These are phyloP conservation scores for Emydura subglobosa DNA, from an alignment of 2,113 vertebrate species.

Conservation along the genomic window DNA sequence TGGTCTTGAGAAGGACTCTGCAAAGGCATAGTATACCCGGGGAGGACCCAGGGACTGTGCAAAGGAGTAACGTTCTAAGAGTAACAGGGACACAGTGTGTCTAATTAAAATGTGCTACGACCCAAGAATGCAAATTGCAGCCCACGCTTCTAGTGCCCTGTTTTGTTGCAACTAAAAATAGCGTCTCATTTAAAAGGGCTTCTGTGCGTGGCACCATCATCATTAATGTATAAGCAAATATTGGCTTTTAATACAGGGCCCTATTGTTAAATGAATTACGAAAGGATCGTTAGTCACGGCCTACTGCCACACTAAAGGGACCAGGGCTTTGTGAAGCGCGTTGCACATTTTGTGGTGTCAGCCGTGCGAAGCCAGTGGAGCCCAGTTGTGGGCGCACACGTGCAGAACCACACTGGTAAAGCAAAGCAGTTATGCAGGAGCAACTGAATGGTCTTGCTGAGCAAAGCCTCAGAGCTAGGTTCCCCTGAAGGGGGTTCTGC, in stretches of 20 bases:
- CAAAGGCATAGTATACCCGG: constrained; percentile 19
- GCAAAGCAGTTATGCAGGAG: background rate
- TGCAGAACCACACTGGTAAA: background rate
- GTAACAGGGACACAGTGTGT: background rate
- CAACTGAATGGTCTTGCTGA: background rate
- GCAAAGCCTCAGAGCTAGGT: background rate
- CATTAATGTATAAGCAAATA: background rate
- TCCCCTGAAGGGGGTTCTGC: background rate
- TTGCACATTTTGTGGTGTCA: background rate
- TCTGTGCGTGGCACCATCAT: background rate
- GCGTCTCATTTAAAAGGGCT: background rate
- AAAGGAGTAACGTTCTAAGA: background rate
- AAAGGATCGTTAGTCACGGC: background rate
- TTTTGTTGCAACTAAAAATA: background rate
- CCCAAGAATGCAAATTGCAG: background rate
- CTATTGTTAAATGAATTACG: background rate
- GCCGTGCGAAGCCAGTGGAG: background rate
- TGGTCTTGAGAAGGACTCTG: background rate
- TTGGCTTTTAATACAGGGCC: background rate
- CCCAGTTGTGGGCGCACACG: background rate
- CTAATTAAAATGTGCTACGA: background rate
- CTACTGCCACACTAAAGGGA: background rate
- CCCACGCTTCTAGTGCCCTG: background rate
- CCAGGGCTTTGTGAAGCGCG: accelerated
- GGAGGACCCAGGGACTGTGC: background rate